Evolutionary conservation across 2,113 vertebrate species (phyloP).

Genomic region (Psittacula cyanocephala): DNA sequence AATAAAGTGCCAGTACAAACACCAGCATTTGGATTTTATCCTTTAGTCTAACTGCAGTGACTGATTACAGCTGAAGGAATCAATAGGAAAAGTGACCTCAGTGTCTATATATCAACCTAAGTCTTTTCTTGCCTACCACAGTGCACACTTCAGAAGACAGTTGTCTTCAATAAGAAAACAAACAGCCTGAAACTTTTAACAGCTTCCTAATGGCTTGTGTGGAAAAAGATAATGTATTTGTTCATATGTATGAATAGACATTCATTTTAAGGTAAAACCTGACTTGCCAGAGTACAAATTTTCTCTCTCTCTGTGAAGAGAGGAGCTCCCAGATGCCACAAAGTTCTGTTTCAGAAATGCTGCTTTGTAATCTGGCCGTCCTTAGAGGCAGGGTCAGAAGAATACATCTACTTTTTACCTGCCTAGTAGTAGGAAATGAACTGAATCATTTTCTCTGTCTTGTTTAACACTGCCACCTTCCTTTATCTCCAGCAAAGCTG

Average conservation of each 20-base stretch:
- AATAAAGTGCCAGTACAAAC: background rate
- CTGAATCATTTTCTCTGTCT: background rate
- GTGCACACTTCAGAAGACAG: fast-evolving
- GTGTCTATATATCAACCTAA: background rate
- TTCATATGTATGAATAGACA: background rate
- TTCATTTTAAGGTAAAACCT: background rate
- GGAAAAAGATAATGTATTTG: background rate
- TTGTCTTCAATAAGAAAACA: background rate
- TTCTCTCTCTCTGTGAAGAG: background rate
- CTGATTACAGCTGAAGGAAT: background rate
- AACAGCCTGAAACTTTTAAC: background rate
- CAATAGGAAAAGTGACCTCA: background rate
- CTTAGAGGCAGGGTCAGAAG: background rate
- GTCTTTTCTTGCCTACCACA: background rate
- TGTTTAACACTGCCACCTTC: background rate
- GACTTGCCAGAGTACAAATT: background rate
- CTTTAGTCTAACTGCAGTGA: background rate
- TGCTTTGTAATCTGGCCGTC: background rate
- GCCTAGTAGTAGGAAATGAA: background rate
- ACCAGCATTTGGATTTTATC: background rate
- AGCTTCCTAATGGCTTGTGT: background rate
- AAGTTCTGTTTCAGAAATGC: background rate
- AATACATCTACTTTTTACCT: background rate
- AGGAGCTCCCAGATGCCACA: background rate
- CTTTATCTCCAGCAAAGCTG: background rate